These are phyloP conservation scores for Drosophila bipectinata DNA, from an alignment of 1,140 invertebrate species.

Conservation along the genomic window DNA sequence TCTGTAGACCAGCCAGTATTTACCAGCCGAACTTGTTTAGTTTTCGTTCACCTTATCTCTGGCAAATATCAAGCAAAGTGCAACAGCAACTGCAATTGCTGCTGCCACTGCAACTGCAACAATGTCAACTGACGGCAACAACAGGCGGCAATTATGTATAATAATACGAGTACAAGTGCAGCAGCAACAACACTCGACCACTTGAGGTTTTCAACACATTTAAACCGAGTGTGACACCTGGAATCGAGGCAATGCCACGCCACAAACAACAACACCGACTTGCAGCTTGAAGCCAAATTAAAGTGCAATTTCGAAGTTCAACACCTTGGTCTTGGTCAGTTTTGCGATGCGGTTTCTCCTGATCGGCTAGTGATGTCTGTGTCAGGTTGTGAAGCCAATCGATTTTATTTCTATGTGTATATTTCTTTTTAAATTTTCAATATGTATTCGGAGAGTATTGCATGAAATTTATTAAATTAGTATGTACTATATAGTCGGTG, in stretches of 20 bases:
- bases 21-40: conserved; percentile 21
- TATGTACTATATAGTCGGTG: too few relatives aligned
- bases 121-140: conserved; percentile 41
- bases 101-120: conserved; percentile 47
- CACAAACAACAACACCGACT: conserved; percentile 6
- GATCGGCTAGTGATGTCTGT: conserved; percentile 29
- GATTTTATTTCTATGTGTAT: background rate
- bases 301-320: conserved; percentile 75
- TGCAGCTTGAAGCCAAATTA: conserved; percentile 63
- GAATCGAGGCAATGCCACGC: conserved; percentile 35
- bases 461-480: too few relatives aligned
- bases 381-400: conserved; percentile 20
- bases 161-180: conserved; percentile 60
- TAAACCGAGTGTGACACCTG: conserved; percentile 70
- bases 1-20: conserved; percentile 36
- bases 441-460: too few relatives aligned
- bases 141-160: conserved; percentile 66
- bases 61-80: conserved; percentile 34
- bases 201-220: conserved; percentile 74
- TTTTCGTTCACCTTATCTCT: conserved; percentile 44
- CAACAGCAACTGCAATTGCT: conserved; percentile 45
- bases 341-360: conserved; percentile 44
- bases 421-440: too few relatives aligned
- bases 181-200: conserved; percentile 43
- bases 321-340: conserved; percentile 78